phyloP scores from a whole-genome alignment of 2,888 invertebrate species.

The Drosophila kuntzei region DNA sequence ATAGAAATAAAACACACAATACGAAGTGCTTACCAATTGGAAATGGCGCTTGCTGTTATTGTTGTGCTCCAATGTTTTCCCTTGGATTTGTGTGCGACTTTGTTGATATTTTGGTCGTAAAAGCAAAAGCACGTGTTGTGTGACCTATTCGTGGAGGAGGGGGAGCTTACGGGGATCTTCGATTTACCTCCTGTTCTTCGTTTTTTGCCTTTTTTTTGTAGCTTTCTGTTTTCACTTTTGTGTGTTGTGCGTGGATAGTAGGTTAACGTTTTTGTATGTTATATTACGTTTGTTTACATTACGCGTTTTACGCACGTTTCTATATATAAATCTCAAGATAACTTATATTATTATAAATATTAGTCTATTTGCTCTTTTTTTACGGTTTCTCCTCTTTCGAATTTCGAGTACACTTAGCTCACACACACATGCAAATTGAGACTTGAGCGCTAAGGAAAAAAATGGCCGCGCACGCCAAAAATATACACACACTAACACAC shows the following conservation, averaged over 20 bases:
- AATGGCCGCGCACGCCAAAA: slow-evolving; percentile 84
- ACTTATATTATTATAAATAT: slow-evolving; percentile 36
- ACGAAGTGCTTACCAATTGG: slow-evolving; percentile 64
- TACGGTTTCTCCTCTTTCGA: slow-evolving; percentile 57
- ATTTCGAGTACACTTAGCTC: slow-evolving; percentile 54
- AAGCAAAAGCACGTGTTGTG: slow-evolving; percentile 56
- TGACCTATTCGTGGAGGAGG: slow-evolving; percentile 35
- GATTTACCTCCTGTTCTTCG: slow-evolving; percentile 18
- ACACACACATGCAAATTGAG: slow-evolving; percentile 43
- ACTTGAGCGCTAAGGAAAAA: slow-evolving; percentile 72
- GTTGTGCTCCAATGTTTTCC: slow-evolving; percentile 25
- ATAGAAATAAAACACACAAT: slow-evolving; percentile 35
- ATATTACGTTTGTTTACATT: slow-evolving; percentile 48
- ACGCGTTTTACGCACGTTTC: slow-evolving; percentile 53
- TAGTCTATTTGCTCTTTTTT: slow-evolving; percentile 45
- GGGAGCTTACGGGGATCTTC: slow-evolving; percentile 10
- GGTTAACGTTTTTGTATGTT: slow-evolving; percentile 15
- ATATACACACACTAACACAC: slow-evolving; percentile 67
- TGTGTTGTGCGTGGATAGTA: not conserved
- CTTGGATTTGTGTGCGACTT: slow-evolving; percentile 26
- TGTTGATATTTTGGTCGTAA: slow-evolving; percentile 51
- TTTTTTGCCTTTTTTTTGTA: slow-evolving; percentile 14
- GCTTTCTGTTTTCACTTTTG: slow-evolving; percentile 44
- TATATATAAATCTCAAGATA: slow-evolving; percentile 12
- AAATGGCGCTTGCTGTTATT: slow-evolving; percentile 38